phyloP scores from a whole-genome alignment of 1,140 invertebrate genomes.

The Drosophila simulans region DNA sequence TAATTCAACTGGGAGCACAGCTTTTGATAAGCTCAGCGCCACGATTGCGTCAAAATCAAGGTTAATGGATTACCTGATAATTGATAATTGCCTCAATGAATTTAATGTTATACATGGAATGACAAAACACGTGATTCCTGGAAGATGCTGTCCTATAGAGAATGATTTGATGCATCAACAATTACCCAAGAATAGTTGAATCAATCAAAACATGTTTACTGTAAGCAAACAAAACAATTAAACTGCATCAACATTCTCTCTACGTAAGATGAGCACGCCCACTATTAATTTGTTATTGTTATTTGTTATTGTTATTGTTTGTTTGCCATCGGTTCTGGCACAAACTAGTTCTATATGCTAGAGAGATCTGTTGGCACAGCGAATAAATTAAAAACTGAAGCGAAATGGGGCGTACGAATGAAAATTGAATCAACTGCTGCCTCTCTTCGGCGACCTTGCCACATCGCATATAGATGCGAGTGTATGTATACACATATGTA shows the following conservation, averaged over 20 bases:
- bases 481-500: slow-evolving; percentile 1
- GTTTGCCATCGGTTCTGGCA: slow-evolving; percentile 30
- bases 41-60: slow-evolving; percentile 37
- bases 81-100: slow-evolving; percentile 19
- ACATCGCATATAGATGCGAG: slow-evolving; percentile 8
- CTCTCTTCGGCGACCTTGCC: slow-evolving; percentile 47
- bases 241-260: slow-evolving; percentile 43
- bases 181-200: slow-evolving; percentile 22
- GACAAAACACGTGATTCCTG: slow-evolving; percentile 40
- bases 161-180: slow-evolving; percentile 12
- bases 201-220: slow-evolving; percentile 64
- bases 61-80: slow-evolving; percentile 45
- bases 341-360: slow-evolving; percentile 67
- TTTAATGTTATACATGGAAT: slow-evolving; percentile 2
- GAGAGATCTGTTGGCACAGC: slow-evolving; percentile 60
- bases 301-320: slow-evolving; percentile 43
- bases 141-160: slow-evolving; percentile 5
- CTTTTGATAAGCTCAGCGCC: slow-evolving; percentile 27
- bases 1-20: slow-evolving; percentile 29
- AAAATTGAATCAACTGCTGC: slow-evolving; percentile 41
- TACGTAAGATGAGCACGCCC: slow-evolving; percentile 62
- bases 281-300: slow-evolving; percentile 52
- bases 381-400: slow-evolving; percentile 66
- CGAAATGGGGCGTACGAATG: slow-evolving; percentile 63
- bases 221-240: slow-evolving; percentile 72